phyloP scores from a whole-genome alignment of 2,888 invertebrate genomes.

The Nomada fucata region DNA sequence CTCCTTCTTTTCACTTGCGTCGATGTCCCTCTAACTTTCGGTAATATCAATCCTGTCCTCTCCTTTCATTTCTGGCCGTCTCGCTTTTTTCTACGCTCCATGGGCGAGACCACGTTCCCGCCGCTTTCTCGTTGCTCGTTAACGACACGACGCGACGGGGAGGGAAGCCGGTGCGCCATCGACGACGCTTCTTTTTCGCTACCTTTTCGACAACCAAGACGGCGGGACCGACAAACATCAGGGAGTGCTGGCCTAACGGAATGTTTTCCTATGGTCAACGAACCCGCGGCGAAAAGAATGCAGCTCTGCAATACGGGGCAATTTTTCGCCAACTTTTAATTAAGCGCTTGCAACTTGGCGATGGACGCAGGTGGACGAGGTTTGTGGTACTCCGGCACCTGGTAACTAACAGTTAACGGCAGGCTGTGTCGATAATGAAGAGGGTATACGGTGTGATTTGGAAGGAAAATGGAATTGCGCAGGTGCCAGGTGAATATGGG shows the following conservation, averaged over 20 bases:
- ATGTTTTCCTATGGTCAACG: slow-evolving; percentile 55
- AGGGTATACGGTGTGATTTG: too few species aligned
- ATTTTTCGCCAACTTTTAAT: background rate
- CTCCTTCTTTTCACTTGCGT: slow-evolving; percentile 45
- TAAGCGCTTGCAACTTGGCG: too few species aligned
- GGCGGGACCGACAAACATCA: too few species aligned
- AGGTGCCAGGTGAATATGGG: too few species aligned
- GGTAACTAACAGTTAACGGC: too few species aligned
- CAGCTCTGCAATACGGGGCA: slow-evolving; percentile 11
- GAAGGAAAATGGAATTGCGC: too few species aligned
- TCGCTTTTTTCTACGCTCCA: slow-evolving; percentile 30
- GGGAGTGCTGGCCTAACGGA: slow-evolving; percentile 49
- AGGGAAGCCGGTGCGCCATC: slow-evolving; percentile 17
- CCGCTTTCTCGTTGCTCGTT: slow-evolving; percentile 69
- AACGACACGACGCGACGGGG: slow-evolving; percentile 49
- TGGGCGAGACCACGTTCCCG: slow-evolving; percentile 18
- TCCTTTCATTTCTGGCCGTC: slow-evolving; percentile 34
- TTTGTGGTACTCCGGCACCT: too few species aligned
- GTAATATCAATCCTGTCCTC: slow-evolving; percentile 44
- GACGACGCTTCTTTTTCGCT: slow-evolving; percentile 50
- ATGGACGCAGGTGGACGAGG: too few species aligned
- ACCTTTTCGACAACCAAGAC: slow-evolving; percentile 1
- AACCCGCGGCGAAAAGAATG: slow-evolving; percentile 26
- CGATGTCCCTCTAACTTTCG: slow-evolving; percentile 41
- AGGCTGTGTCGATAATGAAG: too few species aligned